Evolutionary conservation across 1,140 invertebrate species (phyloP), one percentile per base, ranked within the genome.

Genomic region (Manduca sexta): DNA sequence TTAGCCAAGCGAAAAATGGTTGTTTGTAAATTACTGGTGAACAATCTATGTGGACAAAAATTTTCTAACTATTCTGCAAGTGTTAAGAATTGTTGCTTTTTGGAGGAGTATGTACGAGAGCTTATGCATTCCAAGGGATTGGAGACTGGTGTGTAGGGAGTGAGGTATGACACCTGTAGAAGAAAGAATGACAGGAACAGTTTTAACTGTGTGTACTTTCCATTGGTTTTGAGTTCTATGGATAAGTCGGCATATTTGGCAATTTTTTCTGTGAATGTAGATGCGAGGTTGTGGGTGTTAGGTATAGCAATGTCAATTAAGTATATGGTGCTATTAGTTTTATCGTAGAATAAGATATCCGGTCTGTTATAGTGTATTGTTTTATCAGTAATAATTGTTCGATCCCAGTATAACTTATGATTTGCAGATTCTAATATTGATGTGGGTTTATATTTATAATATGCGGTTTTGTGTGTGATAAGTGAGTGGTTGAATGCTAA

Each of bases 111-210:
- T 43, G 4, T 40, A 54, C 13, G 45, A 54, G 11, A 43, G 21
- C 14, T 14, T 40, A 18, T 48, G 50, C 10, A 60, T 44, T 11
- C 49, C 29, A 18, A 64, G 13, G 0, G 17, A 49, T 2, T 52
- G 14, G 2, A 64, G 18, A 7, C 50, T 56, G 14, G 11, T 8
- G 3, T 56, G 50, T 40, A 57, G 16, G 7, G 50, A 29, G 33
- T 30, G 45, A 0, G 48, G 56, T 45, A 64, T 49, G 4, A 60
- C 42, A 12, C 50, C 53, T 21, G 56, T 59, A 0, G 56, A 18
- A 15, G 60, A 64, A 3, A 59, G 30, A 13, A 60, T 14, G 21
- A 64, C 56, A 10, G 56, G 48, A 6, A 60, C 41, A 18, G 34
- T 38, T 15, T 38, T 26, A 18, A 48, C 30, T 43, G 29, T 38